These are phyloP conservation scores for Drosophila rufa DNA, from an alignment of 1,140 invertebrate species.

Conservation along the genomic window DNA sequence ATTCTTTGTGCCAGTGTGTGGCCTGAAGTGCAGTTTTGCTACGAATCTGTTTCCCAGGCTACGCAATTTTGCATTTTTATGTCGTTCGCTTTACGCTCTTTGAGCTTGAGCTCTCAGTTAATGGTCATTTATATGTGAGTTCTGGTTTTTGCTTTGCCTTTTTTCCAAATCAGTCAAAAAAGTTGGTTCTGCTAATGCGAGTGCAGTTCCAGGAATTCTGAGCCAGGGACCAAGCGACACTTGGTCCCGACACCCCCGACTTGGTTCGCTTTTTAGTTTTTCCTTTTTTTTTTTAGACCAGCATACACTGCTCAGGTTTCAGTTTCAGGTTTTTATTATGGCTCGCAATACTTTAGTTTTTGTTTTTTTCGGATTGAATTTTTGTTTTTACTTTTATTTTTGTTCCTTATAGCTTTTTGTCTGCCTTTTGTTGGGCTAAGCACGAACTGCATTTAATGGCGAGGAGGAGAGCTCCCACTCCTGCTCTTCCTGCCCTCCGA, in stretches of 20 bases:
- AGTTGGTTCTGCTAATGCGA: slow-evolving; percentile 47
- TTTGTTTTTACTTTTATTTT: slow-evolving; percentile 29
- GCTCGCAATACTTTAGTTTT: slow-evolving; percentile 61
- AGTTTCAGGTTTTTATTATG: slow-evolving; percentile 71
- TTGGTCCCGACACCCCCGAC: slow-evolving; percentile 59
- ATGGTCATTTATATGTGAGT: slow-evolving; percentile 62
- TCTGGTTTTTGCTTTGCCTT: slow-evolving; percentile 44
- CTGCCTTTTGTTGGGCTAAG: slow-evolving; percentile 71
- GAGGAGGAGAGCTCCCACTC: slow-evolving; percentile 1
- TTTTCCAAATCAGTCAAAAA: slow-evolving; percentile 70
- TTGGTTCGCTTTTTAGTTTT: slow-evolving; percentile 37
- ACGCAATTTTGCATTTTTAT: slow-evolving; percentile 59
- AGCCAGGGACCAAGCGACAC: slow-evolving; percentile 61
- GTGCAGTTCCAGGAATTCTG: slow-evolving; percentile 67
- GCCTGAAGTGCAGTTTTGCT: slow-evolving; percentile 28
- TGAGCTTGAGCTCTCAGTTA: slow-evolving; percentile 38
- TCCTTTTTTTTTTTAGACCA: slow-evolving; percentile 42
- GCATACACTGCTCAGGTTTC: slow-evolving; percentile 78
- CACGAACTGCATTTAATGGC: slow-evolving; percentile 67
- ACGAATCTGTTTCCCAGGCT: slow-evolving; percentile 58
- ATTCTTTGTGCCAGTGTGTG: neutral
- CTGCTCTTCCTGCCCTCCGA: slow-evolving; percentile 42
- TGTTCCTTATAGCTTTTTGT: slow-evolving; percentile 62
- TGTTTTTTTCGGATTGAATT: slow-evolving; percentile 34
- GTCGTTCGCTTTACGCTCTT: slow-evolving; percentile 55